Conservation (phyloP, 2,113 vertebrate species). For the Mobula birostris region DNA sequence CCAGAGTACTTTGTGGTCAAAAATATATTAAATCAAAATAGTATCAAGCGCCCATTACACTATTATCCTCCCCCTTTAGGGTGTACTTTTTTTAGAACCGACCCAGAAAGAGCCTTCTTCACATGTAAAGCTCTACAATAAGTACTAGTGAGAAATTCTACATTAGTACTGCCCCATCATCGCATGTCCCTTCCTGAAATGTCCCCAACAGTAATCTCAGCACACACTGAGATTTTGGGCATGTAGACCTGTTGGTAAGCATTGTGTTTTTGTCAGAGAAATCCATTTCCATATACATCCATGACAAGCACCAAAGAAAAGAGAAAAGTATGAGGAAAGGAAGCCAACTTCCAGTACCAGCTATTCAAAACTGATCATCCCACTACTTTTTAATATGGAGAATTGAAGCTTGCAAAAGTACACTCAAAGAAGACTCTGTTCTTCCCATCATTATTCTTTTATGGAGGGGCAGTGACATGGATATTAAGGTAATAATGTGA, state of each 20-base stretch:
- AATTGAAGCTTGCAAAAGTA: background rate
- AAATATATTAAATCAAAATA: background rate
- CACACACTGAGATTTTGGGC: background rate
- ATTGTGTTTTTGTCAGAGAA: background rate
- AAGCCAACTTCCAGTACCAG: background rate
- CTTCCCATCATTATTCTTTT: background rate
- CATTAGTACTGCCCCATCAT: background rate
- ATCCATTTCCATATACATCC: background rate
- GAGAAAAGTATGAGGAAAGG: background rate
- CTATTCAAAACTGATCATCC: background rate
- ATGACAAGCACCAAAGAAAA: background rate
- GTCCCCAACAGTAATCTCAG: background rate
- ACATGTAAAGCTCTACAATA: background rate
- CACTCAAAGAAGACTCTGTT: background rate
- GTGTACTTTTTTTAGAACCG: background rate
- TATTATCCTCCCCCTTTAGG: background rate
- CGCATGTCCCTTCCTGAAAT: too few species aligned
- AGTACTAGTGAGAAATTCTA: background rate
- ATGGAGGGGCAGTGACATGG: slow-evolving; percentile 6
- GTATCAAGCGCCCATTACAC: background rate
- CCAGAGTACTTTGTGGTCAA: background rate
- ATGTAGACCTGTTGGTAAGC: background rate
- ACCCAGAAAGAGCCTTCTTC: background rate
- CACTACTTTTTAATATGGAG: background rate
- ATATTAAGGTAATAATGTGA: background rate